These are phyloP conservation scores for Parapsyche elsis DNA, from an alignment of 1,140 invertebrate species.

Conservation along the genomic window DNA sequence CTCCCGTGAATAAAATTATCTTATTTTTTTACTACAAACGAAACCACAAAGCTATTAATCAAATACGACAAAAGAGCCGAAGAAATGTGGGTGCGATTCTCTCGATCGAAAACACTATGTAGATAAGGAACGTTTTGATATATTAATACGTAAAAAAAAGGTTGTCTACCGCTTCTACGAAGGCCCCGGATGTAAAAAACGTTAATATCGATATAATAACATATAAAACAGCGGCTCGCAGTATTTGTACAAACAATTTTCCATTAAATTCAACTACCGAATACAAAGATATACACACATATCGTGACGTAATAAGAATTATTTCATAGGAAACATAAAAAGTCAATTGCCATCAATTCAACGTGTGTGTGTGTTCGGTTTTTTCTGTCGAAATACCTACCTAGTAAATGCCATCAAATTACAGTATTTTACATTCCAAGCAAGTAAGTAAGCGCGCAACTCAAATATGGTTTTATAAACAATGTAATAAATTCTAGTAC, in stretches of 20 bases:
- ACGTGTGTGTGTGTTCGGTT: neutral
- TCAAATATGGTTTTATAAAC: neutral
- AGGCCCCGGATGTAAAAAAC: conserved; percentile 1
- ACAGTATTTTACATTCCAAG: conserved; percentile 3
- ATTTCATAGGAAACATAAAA: conserved; percentile 24
- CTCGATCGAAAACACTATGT: no score
- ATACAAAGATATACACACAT: neutral
- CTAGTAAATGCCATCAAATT: neutral
- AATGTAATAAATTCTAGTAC: neutral
- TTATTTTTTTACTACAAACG: no score
- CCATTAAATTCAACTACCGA: conserved; percentile 12
- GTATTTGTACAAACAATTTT: conserved; percentile 24
- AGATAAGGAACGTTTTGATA: no score
- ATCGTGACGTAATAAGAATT: neutral
- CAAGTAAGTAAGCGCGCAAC: no score
- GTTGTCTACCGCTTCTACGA: neutral
- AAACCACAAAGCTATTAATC: no score
- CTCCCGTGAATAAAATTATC: no score
- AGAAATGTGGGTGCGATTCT: no score
- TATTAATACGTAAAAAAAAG: neutral
- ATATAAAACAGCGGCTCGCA: neutral
- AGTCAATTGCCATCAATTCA: conserved; percentile 14
- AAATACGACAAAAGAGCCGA: no score
- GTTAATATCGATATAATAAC: conserved; percentile 19
- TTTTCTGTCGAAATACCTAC: neutral